phyloP scores from a whole-genome alignment of 2,113 vertebrate species.

The Rhegmatorhina hoffmannsi region DNA sequence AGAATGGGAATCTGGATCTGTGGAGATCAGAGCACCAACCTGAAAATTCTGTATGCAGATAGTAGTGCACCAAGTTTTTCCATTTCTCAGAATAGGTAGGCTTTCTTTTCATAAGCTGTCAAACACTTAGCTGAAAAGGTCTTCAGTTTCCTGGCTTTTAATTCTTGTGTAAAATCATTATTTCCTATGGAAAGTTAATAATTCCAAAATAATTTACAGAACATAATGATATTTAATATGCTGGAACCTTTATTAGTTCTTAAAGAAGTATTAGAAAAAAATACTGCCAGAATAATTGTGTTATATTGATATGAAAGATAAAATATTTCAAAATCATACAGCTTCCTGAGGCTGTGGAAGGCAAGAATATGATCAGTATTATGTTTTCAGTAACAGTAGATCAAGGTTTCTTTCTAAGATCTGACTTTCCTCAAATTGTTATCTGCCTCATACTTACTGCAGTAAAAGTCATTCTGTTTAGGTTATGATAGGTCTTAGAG shows the following conservation, averaged over 20 bases:
- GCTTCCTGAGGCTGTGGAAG: neutral
- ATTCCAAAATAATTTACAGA: neutral
- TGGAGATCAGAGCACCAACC: neutral
- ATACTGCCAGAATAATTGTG: neutral
- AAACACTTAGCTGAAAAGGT: neutral
- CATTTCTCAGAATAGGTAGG: neutral
- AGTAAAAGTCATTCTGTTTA: neutral
- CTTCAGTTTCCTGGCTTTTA: neutral
- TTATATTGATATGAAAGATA: neutral
- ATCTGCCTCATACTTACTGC: neutral
- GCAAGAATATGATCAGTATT: neutral
- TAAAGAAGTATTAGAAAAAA: neutral
- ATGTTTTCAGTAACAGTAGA: neutral
- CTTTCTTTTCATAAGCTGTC: neutral
- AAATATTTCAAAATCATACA: neutral
- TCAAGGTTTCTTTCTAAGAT: neutral
- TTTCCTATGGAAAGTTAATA: neutral
- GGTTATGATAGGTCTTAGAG: neutral
- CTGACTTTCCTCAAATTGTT: neutral
- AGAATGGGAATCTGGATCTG: neutral
- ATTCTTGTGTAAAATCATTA: neutral
- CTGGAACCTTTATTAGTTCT: neutral
- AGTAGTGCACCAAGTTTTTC: neutral
- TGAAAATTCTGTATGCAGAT: neutral
- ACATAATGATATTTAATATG: neutral